Evolutionary conservation across 1,140 invertebrate species (phyloP), one percentile per base, ranked within the genome.

Genomic region (Drosophila nebulosa): DNA sequence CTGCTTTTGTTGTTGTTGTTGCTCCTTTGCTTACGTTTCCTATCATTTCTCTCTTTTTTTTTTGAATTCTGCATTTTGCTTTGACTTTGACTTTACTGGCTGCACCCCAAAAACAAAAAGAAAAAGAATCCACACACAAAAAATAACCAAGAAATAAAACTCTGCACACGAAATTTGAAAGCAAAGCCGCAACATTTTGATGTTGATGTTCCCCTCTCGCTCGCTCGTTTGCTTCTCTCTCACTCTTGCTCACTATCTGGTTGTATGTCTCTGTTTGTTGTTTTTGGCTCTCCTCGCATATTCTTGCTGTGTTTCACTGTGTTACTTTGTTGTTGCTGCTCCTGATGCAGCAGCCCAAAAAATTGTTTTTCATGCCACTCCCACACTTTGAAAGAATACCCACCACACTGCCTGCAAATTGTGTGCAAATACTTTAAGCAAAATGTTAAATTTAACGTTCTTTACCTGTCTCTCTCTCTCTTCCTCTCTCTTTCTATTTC

Each of bases 51-150:
- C 59, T 74, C 46, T 60, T 84, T 52, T 68, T 60, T 65, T 58
- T 80, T 85, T 78, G 65, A 86, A 85, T 85, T 83, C 70, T 74
- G 78, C 78, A 86, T 80, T 84, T 74, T 73, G 78, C 80, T 85
- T 85, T 86, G 80, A 80, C 74, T 86, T 68, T 85, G 67, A 85
- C 52, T 30, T 85, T 69, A 85, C 52, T 30, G 52, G 7, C 65
- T 79, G 79, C 80, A 84, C 60, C 59, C 67, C 22, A 55, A 42
- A 64, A 52, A 58, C 59, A 24, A 32, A 67, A 46, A 59, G 52
- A 46, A 42, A 52, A 52, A 39, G n/a, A n/a, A n/a, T n/a, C n/a
- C 58, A 68, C 63, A 73, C 51, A 10, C 18, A 21, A 53, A 61
- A 50, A 26, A 35, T 50, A 18, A 65, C 22, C 46, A 57, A 68